Evolutionary conservation across 2,797 vertebrate genomes (phyloP).

Genomic region (Tinamus major): DNA sequence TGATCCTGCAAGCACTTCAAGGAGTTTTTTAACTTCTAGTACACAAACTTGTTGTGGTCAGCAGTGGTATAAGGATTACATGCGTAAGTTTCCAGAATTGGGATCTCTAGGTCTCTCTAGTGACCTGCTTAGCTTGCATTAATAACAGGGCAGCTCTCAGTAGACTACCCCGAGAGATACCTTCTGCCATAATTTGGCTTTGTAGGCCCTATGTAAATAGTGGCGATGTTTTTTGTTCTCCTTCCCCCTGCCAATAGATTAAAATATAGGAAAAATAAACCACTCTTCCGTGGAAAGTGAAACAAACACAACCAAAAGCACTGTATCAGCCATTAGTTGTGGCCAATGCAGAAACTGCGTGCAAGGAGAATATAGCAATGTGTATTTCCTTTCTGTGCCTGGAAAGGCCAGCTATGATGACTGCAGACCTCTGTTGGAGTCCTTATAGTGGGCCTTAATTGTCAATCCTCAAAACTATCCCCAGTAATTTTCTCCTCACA

Average conservation of each 20-base stretch:
- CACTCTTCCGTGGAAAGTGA: neutral
- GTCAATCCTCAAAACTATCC: neutral
- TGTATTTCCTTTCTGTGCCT: neutral
- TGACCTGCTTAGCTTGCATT: conserved; percentile 61
- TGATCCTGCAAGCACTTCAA: conserved; percentile 67
- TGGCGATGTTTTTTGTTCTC: neutral
- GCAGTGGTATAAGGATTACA: conserved; percentile 56
- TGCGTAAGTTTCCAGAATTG: conserved; percentile 59
- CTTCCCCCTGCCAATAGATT: neutral
- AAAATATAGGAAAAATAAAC: neutral
- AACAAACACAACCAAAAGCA: neutral
- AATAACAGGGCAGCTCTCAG: conserved; percentile 50
- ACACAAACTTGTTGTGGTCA: conserved; percentile 70
- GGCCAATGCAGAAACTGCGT: neutral
- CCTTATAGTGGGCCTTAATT: neutral
- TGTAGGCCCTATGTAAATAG: neutral
- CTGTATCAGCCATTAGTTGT: no score
- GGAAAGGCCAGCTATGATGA: fast-evolving
- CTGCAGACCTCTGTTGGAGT: neutral
- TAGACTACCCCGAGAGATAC: neutral
- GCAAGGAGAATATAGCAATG: neutral
- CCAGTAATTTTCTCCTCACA: neutral
- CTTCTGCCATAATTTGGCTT: neutral
- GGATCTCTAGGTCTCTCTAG: conserved; percentile 59
- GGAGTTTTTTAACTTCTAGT: conserved; percentile 72